Percentiles rank a stretch among this genome's conserved stretches.
These are phyloP conservation scores for Apis dorsata DNA, from an alignment of 1,140 invertebrate species.

Conservation along the genomic window DNA sequence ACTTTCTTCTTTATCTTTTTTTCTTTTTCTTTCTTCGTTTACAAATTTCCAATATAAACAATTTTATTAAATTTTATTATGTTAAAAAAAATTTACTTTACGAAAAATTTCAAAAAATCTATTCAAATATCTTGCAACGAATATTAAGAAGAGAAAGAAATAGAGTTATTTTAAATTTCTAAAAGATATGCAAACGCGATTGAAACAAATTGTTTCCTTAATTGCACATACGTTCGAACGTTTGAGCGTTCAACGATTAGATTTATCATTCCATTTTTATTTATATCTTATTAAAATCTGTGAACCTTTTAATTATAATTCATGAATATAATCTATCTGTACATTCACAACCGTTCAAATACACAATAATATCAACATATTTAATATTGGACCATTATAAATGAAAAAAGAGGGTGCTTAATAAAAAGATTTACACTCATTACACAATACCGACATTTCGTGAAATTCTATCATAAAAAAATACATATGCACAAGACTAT, in stretches of 20 bases:
- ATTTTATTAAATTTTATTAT: too few species aligned
- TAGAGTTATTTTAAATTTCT: neutral
- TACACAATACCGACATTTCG: neutral
- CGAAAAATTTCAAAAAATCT: neutral
- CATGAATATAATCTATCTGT: constrained; percentile 76
- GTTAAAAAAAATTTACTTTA: neutral
- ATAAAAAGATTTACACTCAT: constrained; percentile 41
- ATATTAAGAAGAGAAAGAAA: neutral
- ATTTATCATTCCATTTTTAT: constrained; percentile 56
- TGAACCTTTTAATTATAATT: constrained; percentile 69
- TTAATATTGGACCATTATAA: constrained; percentile 74
- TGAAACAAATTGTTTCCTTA: constrained; percentile 34
- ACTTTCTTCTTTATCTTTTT: neutral
- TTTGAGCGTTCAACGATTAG: constrained; percentile 39
- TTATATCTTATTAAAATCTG: constrained; percentile 68
- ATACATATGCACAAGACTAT: constrained; percentile 32
- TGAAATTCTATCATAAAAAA: constrained; percentile 28
- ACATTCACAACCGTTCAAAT: constrained; percentile 77
- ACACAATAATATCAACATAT: constrained; percentile 78
- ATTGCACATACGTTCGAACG: constrained; percentile 60
- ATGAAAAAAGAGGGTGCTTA: constrained; percentile 30
- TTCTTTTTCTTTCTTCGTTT: constrained; percentile 14
- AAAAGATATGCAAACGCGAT: constrained; percentile 7
- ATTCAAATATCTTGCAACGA: neutral
- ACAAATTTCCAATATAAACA: neutral